Evolutionary conservation across 2,888 invertebrate genomes (phyloP).

Genomic region (Cheilosia grossa): DNA sequence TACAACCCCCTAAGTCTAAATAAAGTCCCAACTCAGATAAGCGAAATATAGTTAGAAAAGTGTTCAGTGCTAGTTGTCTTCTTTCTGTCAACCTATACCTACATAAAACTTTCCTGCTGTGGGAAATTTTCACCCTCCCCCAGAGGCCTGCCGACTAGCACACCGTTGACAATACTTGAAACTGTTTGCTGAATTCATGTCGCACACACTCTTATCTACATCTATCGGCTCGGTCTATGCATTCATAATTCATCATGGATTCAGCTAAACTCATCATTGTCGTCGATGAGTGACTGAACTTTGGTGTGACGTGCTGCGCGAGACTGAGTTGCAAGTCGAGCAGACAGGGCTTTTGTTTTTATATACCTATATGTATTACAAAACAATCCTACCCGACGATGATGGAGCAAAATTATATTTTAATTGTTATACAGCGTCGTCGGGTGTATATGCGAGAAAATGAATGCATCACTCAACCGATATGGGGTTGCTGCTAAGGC

Average conservation of each 20-base stretch:
- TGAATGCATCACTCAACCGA: constrained; percentile 8
- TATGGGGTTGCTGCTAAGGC: constrained; percentile 19
- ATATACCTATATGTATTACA: constrained; percentile 36
- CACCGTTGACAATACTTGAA: neutral
- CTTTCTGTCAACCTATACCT: no score
- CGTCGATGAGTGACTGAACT: constrained; percentile 70
- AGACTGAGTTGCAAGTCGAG: constrained; percentile 12
- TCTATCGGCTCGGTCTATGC: constrained; percentile 17
- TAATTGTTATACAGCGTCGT: constrained; percentile 52
- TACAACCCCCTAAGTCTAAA: no score
- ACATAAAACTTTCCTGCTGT: neutral
- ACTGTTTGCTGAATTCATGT: constrained; percentile 29
- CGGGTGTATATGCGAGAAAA: constrained; percentile 7
- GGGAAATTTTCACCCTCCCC: neutral
- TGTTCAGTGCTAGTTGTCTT: no score
- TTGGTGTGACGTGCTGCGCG: constrained; percentile 11
- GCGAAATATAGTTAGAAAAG: no score
- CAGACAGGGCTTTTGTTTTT: constrained; percentile 54
- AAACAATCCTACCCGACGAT: constrained; percentile 43
- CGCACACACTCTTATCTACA: constrained; percentile 66
- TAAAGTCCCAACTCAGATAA: no score
- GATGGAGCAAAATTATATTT: constrained; percentile 50
- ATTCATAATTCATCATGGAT: constrained; percentile 43
- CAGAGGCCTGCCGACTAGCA: neutral
- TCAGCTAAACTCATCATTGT: constrained; percentile 51